Evolutionary conservation across 53 echinoderm and acorn worm genomes (phyloP), one percentile per base, ranked within the genome.

Genomic region (Holothuria leucospilota): DNA sequence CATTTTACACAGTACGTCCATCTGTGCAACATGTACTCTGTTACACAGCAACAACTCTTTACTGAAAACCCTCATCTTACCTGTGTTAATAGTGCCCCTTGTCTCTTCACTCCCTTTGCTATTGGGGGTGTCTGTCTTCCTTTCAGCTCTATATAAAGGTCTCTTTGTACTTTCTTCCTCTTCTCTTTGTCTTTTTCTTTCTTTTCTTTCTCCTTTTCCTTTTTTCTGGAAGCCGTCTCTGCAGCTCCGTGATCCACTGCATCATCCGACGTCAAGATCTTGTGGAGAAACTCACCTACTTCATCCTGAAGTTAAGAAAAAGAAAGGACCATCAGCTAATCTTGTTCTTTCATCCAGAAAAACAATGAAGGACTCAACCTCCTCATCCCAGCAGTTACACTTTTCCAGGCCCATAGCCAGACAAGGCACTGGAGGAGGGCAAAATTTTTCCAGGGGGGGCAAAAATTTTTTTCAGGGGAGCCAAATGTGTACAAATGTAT

Each of bases 241-340:
- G 81, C 87, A 30, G 81, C 71, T 38, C 85, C 85, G 34, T 92
- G 88, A 51, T 86, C 69, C 0, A 34, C 60, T 15, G 73, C 26
- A 51, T 65, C 59, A 38, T 84, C 80, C 3, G 94, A 78, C 5
- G 95, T 89, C 29, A 97, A 86, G 14, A 95, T 90, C 23, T 65
- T 84, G 63, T 87, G 85, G n/a, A 95, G 88, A 67, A 95, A 97
- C 21, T 97, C 97, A 60, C 90, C 89, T 39, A 97, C 88, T 90
- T 97, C 97, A 91, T 97, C 97, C 95, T 97, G 68, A 6, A 78
- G 70, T 38, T 11, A 34, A 30, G 52, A 71, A 61, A 30, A 72
- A 58, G 29, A 77, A 79, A 23, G 8, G 8, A 7, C 8, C 46
- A 46, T 7, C 46, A 46, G 46, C 46, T 46, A 8, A 46, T 46